Percentiles rank a stretch among this genome's conserved stretches.
phyloP scores from a whole-genome alignment of 2,113 vertebrate species.

The Microcebus jonahi region DNA sequence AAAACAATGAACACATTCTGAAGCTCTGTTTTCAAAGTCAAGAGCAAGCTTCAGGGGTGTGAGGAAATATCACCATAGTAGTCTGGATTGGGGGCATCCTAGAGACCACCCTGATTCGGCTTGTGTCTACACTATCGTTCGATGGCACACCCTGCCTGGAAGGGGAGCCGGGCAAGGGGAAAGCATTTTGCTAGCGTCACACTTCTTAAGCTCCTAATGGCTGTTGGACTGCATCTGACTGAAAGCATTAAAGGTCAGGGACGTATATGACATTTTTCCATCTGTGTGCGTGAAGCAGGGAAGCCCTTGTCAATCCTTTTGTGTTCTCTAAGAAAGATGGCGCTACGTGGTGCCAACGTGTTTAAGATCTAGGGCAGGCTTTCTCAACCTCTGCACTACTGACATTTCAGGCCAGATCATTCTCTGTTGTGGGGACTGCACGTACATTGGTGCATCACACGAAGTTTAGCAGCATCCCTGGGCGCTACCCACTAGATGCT shows the following conservation, averaged over 20 bases:
- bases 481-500: too few species aligned
- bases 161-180: not conserved
- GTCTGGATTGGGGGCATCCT: not conserved
- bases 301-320: rapidly evolving
- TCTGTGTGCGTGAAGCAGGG: not conserved
- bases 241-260: not conserved
- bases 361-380: not conserved
- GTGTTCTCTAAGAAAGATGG: not conserved
- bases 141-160: not conserved
- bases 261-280: rapidly evolving
- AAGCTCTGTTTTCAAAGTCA: conserved; percentile 27
- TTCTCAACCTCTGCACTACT: not conserved
- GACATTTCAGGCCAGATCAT: too few species aligned
- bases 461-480: not conserved
- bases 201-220: not conserved
- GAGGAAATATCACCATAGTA: not conserved
- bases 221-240: not conserved
- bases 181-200: not conserved
- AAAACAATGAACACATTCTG: conserved; percentile 50
- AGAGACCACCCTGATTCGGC: not conserved
- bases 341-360: rapidly evolving
- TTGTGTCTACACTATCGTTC: not conserved
- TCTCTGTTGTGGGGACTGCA: rapidly evolving
- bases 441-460: rapidly evolving
- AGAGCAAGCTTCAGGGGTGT: not conserved